Base-by-base conservation (phyloP, 2,888 invertebrate genomes). In the Oithona nana region DNA sequence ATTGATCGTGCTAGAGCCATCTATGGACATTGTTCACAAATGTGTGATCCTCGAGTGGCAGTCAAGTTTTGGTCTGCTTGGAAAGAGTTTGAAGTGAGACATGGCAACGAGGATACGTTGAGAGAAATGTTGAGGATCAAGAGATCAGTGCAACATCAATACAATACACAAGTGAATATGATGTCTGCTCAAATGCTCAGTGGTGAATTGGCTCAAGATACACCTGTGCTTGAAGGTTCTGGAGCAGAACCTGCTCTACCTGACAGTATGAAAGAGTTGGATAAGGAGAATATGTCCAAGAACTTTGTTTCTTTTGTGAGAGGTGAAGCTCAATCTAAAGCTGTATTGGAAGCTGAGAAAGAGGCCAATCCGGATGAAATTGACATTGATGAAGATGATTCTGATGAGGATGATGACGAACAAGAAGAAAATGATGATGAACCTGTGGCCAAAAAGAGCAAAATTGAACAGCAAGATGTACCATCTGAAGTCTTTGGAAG, bases 61-160 rank as follows among this genome's bases (percentile, higher is more conserved):
- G 81, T 82, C 0, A 85, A 88, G 63, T 99, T 98, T 74, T 98
- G 98, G 97, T 88, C 90, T 71, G 88, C 88, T 1, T 99, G 98
- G 98, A 94, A 95, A 73, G 94, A 97, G 70, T 99, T 99, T 76
- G 98, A 99, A 77, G 89, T 97, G 22, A 82, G 89, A 57, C 97
- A 98, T 75, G 98, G 98, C 20, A 99, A 98, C 75, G 97, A 98
- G 74, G 98, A 99, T 71, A 99, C 98, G 0, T 92, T 99, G 82
- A 79, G 95, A 55, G 97, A 98, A 77, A 95, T 98, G 95, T 76
- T 99, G 68, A 80, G 97, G 69, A 94, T 98, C 66, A 94, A 95
- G 75, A 81, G 97, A 68, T 93, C 93, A 70, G 89, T 98, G 0
- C 94, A 95, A 75, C 97, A 97, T 3, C 88, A 88, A 69, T 99